Percentiles rank a stretch among this genome's conserved stretches.
Conservation (phyloP, 2,888 invertebrate species). For the Aradus depressus region DNA sequence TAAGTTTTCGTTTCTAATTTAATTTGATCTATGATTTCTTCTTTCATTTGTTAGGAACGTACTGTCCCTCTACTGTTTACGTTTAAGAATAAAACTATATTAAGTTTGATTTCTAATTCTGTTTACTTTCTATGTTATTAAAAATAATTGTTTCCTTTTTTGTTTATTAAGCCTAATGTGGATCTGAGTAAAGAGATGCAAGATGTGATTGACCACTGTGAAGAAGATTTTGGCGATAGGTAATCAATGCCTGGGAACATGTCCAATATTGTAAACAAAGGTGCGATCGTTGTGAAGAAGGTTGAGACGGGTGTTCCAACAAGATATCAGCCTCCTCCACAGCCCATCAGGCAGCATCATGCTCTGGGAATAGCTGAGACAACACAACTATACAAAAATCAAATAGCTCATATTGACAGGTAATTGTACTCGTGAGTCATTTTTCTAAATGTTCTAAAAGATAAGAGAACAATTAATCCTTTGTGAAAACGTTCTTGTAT, state of each 20-base stretch:
- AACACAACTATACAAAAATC: constrained; percentile 19
- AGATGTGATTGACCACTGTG: constrained; percentile 15
- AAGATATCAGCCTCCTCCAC: constrained; percentile 64
- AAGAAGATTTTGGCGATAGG: constrained; percentile 19
- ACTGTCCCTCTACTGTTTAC: too few relatives aligned
- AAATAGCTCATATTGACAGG: constrained; percentile 22
- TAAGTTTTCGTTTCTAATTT: background rate
- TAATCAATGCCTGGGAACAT: constrained; percentile 23
- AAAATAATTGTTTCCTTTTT: background rate
- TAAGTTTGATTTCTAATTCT: too few relatives aligned
- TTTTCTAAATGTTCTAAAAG: too few relatives aligned
- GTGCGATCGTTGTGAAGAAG: constrained; percentile 27
- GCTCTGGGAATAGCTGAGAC: constrained; percentile 19
- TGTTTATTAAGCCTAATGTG: background rate
- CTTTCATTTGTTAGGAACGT: too few relatives aligned
- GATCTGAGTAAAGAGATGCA: background rate
- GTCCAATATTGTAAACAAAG: constrained; percentile 30
- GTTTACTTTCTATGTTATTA: too few relatives aligned
- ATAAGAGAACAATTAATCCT: too few relatives aligned
- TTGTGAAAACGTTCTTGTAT: too few relatives aligned
- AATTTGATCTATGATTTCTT: background rate
- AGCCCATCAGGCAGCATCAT: constrained; percentile 37
- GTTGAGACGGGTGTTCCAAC: constrained; percentile 41
- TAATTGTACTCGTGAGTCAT: background rate
- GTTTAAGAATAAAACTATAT: too few relatives aligned